A percentile compares a stretch with the other conserved stretches of the same genome.
Evolutionary conservation across 2,113 vertebrate species (phyloP).

Genomic region (Cheilinus undulatus): DNA sequence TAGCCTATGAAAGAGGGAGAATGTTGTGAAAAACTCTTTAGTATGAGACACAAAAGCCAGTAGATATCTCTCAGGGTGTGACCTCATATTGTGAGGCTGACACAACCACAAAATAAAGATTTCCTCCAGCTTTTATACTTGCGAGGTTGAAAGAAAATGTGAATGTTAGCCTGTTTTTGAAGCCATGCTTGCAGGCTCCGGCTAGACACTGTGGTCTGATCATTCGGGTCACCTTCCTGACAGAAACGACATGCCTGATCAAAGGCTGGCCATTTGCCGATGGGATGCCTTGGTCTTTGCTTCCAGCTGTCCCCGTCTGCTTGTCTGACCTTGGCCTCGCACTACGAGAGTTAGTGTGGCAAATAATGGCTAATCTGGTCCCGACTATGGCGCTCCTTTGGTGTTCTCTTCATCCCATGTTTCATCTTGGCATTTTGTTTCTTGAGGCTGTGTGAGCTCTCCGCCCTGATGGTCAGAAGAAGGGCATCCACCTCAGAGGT

Average conservation of each 20-base stretch:
- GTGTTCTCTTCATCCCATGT: slow-evolving; percentile 63
- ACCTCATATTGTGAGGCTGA: slow-evolving; percentile 50
- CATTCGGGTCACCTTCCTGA: slow-evolving; percentile 76
- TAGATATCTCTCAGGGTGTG: slow-evolving; percentile 28
- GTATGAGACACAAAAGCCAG: slow-evolving; percentile 22
- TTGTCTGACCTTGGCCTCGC: slow-evolving; percentile 73
- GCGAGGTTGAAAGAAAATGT: neutral
- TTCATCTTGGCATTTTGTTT: slow-evolving; percentile 63
- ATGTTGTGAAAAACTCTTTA: slow-evolving; percentile 11
- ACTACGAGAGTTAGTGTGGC: slow-evolving; percentile 57
- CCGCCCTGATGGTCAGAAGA: slow-evolving; percentile 26
- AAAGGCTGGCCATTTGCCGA: slow-evolving; percentile 74
- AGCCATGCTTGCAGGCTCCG: slow-evolving; percentile 31
- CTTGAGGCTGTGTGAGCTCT: slow-evolving; percentile 30
- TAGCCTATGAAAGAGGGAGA: slow-evolving; percentile 12
- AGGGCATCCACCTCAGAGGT: slow-evolving; percentile 31
- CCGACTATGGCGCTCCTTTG: slow-evolving; percentile 46
- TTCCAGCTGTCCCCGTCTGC: slow-evolving; percentile 64
- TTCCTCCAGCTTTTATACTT: slow-evolving; percentile 43
- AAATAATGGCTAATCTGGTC: slow-evolving; percentile 74
- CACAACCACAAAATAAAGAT: slow-evolving; percentile 40
- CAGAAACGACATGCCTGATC: slow-evolving; percentile 77
- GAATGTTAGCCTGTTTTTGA: slow-evolving; percentile 12
- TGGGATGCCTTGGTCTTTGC: slow-evolving; percentile 68
- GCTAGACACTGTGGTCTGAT: slow-evolving; percentile 44